Conservation (phyloP, 2,797 vertebrate species). For the Lutjanus argentimaculatus region DNA sequence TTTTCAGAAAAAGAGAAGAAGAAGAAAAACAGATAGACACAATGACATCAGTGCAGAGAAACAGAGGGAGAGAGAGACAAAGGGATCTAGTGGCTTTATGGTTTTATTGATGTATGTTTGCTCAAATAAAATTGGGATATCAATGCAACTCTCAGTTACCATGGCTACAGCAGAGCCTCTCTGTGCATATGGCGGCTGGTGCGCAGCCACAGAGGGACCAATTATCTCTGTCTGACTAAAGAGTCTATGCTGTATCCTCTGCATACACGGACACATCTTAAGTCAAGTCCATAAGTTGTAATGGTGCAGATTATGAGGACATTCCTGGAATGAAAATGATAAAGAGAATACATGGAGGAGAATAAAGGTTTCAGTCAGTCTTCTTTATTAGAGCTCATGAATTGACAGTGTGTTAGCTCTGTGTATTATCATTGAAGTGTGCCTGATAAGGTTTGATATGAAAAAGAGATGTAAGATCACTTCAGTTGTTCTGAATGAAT, state of each 20-base stretch:
- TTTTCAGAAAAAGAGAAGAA: not conserved
- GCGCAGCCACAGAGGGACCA: conserved; percentile 74
- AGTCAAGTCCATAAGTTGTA: conserved; percentile 45
- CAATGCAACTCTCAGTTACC: conserved; percentile 72
- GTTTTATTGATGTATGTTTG: conserved; percentile 63
- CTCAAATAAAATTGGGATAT: conserved; percentile 65
- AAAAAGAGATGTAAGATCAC: not conserved
- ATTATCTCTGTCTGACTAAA: conserved; percentile 71
- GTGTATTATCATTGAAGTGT: conserved; percentile 13
- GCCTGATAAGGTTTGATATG: not conserved
- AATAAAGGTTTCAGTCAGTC: conserved; percentile 8
- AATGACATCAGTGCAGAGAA: not conserved
- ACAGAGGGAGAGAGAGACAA: not conserved
- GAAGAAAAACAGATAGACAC: conserved; percentile 2
- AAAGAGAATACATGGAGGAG: not conserved
- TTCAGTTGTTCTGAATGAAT: not conserved
- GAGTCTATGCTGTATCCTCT: not conserved
- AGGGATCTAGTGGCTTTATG: conserved; percentile 34
- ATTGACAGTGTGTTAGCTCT: not conserved
- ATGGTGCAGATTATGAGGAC: conserved; percentile 55
- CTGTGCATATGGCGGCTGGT: conserved; percentile 54
- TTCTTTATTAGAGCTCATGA: not conserved
- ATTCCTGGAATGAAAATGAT: conserved; percentile 37
- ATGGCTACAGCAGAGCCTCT: conserved; percentile 71
- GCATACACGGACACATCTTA: conserved; percentile 3